These are phyloP conservation scores for Paradisaea rubra DNA, from an alignment of 2,113 vertebrate species.

Conservation along the genomic window DNA sequence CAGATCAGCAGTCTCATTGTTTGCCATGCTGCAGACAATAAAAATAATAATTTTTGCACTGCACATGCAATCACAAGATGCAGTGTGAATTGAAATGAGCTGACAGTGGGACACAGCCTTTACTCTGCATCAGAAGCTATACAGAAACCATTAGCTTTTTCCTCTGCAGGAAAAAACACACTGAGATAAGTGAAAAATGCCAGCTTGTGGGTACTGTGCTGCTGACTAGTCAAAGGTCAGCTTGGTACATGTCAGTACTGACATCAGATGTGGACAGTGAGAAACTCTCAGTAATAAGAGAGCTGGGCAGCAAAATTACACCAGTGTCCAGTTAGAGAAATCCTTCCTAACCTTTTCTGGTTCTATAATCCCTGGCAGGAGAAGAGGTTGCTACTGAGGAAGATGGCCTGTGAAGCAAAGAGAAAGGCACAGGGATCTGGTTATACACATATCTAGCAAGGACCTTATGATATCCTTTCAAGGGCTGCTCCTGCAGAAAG, in stretches of 20 bases:
- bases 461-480: neutral
- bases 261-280: neutral
- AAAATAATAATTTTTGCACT: neutral
- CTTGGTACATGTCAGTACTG: neutral
- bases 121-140: neutral
- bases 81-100: neutral
- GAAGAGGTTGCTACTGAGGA: neutral
- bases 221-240: neutral
- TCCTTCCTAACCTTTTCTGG: neutral
- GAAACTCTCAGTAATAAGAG: neutral
- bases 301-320: neutral
- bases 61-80: neutral
- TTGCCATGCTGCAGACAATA: neutral
- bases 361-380: neutral
- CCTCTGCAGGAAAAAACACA: neutral
- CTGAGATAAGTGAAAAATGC: neutral
- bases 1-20: neutral
- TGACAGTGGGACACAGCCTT: neutral
- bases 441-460: neutral
- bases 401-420: neutral
- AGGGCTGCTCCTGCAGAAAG: neutral
- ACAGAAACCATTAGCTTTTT: neutral
- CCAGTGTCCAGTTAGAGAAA: neutral
- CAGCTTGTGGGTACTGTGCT: neutral
- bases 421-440: neutral